phyloP scores from a whole-genome alignment of 2,888 invertebrate species.

The Drosophila meridionalis region DNA sequence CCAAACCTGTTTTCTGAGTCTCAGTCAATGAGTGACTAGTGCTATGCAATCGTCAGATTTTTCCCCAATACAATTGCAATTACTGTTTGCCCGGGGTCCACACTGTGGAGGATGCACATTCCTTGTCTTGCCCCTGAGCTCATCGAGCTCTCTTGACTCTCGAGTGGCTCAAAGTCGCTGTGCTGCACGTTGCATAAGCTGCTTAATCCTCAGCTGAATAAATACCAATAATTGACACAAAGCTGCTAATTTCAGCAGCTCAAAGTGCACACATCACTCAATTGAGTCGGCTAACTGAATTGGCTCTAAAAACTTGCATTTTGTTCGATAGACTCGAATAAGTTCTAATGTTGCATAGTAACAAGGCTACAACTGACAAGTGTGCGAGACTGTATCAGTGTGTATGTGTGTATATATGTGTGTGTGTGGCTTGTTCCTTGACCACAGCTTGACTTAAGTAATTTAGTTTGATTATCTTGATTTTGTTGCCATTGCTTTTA shows the following conservation, averaged over 20 bases:
- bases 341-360: constrained; percentile 20
- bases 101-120: constrained; percentile 55
- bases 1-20: constrained; percentile 39
- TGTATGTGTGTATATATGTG: no score
- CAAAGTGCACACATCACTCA: constrained; percentile 57
- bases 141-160: constrained; percentile 31
- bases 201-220: constrained; percentile 30
- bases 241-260: constrained; percentile 46
- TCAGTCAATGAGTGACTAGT: constrained; percentile 40
- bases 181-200: constrained; percentile 18
- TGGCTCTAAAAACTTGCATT: constrained; percentile 12
- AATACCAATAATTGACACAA: constrained; percentile 45
- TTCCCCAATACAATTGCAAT: constrained; percentile 9
- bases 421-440: constrained; percentile 3
- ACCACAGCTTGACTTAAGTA: constrained; percentile 20
- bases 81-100: constrained; percentile 44
- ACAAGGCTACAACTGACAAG: constrained; percentile 1
- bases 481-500: constrained; percentile 20
- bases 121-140: constrained; percentile 34
- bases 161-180: constrained; percentile 50
- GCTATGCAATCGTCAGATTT: constrained; percentile 30
- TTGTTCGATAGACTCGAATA: neutral
- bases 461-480: constrained; percentile 27
- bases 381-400: neutral
- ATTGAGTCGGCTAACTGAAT: neutral